Conservation (phyloP, 2,797 vertebrate species). For the Notolepis coatsorum region DNA sequence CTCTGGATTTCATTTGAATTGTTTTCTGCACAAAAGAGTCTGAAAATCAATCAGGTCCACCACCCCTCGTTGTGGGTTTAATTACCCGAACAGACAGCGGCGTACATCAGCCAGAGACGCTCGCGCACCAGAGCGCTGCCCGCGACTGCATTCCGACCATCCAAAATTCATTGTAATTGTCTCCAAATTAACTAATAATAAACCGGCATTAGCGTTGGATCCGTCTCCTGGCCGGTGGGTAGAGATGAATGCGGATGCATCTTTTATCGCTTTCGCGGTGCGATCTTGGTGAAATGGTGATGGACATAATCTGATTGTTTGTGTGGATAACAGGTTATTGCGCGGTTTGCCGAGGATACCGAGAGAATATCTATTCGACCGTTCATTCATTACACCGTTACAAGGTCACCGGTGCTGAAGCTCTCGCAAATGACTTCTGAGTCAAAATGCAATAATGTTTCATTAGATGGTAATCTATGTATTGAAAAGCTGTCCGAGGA, state of each 20-base stretch:
- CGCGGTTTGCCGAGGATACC: background rate
- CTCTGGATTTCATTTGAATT: constrained; percentile 52
- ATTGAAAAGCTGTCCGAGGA: constrained; percentile 9
- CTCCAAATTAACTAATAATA: constrained; percentile 65
- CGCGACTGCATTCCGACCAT: constrained; percentile 55
- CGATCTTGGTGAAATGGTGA: background rate
- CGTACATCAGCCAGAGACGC: constrained; percentile 54
- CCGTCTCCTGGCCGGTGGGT: constrained; percentile 36
- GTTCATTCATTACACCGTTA: constrained; percentile 8
- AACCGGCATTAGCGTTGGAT: constrained; percentile 28
- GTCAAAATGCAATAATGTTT: constrained; percentile 25
- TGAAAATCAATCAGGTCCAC: constrained; percentile 63
- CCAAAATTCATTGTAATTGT: constrained; percentile 58
- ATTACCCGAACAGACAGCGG: constrained; percentile 63
- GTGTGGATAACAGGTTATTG: constrained; percentile 1
- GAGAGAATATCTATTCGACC: constrained; percentile 10
- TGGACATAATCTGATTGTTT: too few relatives aligned
- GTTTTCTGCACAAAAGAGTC: constrained; percentile 55
- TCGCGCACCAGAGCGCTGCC: constrained; percentile 15
- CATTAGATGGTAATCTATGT: constrained; percentile 7
- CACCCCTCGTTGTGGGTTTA: constrained; percentile 56
- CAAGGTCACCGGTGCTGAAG: constrained; percentile 1
- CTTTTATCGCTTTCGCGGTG: constrained; percentile 4
- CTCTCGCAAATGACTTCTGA: background rate
- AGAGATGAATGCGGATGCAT: background rate